Evolutionary conservation across 2,113 vertebrate species (phyloP), one percentile per base, ranked within the genome.

Genomic region (Hippopotamus amphibius): DNA sequence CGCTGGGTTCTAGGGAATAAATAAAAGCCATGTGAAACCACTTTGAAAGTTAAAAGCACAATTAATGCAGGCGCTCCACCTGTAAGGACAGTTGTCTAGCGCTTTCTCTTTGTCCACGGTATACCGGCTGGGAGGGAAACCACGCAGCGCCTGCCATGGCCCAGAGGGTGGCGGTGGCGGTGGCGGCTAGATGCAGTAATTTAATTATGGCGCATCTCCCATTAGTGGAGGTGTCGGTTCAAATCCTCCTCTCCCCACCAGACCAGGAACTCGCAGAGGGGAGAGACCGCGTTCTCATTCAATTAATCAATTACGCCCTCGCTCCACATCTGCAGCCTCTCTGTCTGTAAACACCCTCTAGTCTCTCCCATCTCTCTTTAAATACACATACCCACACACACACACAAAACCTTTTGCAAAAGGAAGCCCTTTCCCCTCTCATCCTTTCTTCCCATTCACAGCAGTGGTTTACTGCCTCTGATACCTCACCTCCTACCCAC

Each of bases 41-140:
- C 96, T 88, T 59, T 79, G 96, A 61, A 92, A 96, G 93, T 87
- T 80, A 76, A 79, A 92, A 91, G 72, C 48, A 43, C 81, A 85
- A 4, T 88, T 43, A 63, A 43, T 2, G 3, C 6, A 2, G 0
- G 7, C 0, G 69, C 63, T 46, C 33, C 37, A 7, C 10, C 2
- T 11, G 41, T 1, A 22, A 71, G 83, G 82, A 71, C 55, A 5
- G 76, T 79, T 4, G 59, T 21, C 0, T 5, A 4, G 57, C 0
- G 26, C 55, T 14, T 43, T 55, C 53, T 37, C 77, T 83, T 1
- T 2, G 79, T 21, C 80, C 6, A 0, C 0, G 9, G 16, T 3
- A 24, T 28, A 1, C 9, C 33, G 68, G 68, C 33, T 0, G 3
- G 43, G 48, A n/a, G 28, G 15, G n/a, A 13, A 8, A 2, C 15